Base-by-base conservation (phyloP, 2,113 vertebrate genomes). In the Sturnus vulgaris region DNA sequence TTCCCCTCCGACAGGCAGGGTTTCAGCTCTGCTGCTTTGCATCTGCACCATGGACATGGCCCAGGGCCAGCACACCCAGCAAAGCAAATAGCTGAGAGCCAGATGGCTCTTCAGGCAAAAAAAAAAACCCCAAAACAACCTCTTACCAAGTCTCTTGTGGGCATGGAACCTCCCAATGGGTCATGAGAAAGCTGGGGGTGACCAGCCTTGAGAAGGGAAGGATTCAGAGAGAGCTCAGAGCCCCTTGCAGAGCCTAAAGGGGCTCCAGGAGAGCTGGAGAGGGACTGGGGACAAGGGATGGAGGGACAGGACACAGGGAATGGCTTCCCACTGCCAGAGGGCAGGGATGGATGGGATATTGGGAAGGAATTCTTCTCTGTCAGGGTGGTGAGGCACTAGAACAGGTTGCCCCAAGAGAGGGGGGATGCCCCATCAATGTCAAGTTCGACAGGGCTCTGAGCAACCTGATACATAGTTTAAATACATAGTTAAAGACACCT, bases 381-480 rank as follows among this genome's bases (percentile, higher is more conserved):
- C 31, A 71, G 7, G 30, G 28, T 4, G 13, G 13, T 2, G 44
- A 78, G 3, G 5, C 19, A 1, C 40, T 30, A n/a, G 6, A 17
- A 13, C 3, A 47, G 12, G 42, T 2, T 80, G 7, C 13, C 39
- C n/a, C 33, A 66, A 21, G 49, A 63, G 10, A 31, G 4, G 7
- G 49, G 5, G 0, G 13, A 3, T 57, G 52, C 11, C 42, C 17
- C 65, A 63, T 79, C 19, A 7, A 1, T 8, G 35, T 2, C 72
- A 61, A 40, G 61, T 2, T 75, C 39, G 31, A 59, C 0, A 1
- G 4, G 25, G 49, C 49, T 63, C 3, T 37, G 35, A 80, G 14
- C 10, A 70, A 28, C 10, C 15, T 69, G 44, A 2, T 11, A 2
- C 3, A 0, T 0, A 0, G 12, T 8, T 31, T 46, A 49, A 3